Conservation (phyloP, 2,113 vertebrate genomes). For the Strigops habroptila region DNA sequence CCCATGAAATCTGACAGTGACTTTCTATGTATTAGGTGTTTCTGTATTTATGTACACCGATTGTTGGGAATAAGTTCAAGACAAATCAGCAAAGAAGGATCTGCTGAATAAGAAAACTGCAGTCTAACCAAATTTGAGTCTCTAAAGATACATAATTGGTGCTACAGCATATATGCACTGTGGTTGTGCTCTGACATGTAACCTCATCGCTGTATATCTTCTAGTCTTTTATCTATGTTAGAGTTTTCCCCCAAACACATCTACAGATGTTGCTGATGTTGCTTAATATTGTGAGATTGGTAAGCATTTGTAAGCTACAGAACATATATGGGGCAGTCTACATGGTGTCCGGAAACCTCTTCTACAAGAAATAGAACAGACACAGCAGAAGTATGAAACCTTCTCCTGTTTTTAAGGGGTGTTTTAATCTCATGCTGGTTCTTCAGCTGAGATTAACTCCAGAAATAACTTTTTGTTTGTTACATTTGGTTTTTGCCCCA, state of each 20-base stretch:
- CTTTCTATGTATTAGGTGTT: neutral
- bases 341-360: neutral
- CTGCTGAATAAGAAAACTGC: neutral
- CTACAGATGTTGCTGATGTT: neutral
- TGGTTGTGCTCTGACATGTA: neutral
- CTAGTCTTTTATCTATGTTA: neutral
- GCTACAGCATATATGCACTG: neutral
- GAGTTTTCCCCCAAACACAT: neutral
- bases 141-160: neutral
- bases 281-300: neutral
- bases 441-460: neutral
- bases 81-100: neutral
- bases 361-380: neutral
- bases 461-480: neutral
- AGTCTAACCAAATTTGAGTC: neutral
- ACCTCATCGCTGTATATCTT: neutral
- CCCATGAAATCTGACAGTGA: neutral
- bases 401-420: neutral
- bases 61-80: neutral
- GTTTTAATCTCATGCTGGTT: neutral
- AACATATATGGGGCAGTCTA: neutral
- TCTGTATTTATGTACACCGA: neutral
- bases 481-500: neutral
- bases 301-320: neutral
- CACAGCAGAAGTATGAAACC: neutral